Evolutionary conservation across 1,140 invertebrate species (phyloP), one percentile per base, ranked within the genome.

Genomic region (Leptestheria dahalacensis): DNA sequence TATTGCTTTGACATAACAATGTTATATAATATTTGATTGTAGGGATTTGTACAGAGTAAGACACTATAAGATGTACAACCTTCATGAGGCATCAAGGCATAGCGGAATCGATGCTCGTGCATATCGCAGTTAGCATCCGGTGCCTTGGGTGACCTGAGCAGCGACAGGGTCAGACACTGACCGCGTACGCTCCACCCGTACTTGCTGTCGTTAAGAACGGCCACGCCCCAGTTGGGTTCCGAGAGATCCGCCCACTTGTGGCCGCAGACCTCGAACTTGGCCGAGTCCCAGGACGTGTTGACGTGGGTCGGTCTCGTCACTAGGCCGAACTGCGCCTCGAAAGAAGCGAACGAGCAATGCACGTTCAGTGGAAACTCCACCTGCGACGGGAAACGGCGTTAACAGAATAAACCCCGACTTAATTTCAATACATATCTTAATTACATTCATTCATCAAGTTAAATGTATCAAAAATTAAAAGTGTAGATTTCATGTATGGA

Each of bases 201-300:
- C 62, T 78, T 78, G 62, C 69, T 70, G 63, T 76, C 73, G 65
- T 77, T 78, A n/a, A 78, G 64, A 21, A 78, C 62, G n/a, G 75
- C 66, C n/a, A 78, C 66, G 56, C 77, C 77, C 64, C 68, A 74
- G 57, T 71, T 71, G 66, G 72, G 69, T 64, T 78, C 75, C 3
- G 75, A 75, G 11, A 78, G 29, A 64, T 77, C 76, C 48, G 73
- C 72, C 77, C 77, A 78, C 65, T 71, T 73, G 62, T 73, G 72
- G 23, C 75, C 75, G 69, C 75, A 79, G 2, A 78, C 76, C 70
- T 78, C 77, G 71, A 69, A 78, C 60, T 70, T 73, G 11, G 77
- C 76, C 57, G 68, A 74, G 63, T 79, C 77, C 77, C 77, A 78
- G 15, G 76, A 76, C 6, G 78, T 79, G 64, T 79, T 79, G 48